phyloP scores from a whole-genome alignment of 2,797 vertebrate species.

The Lycodopsis pacificus region DNA sequence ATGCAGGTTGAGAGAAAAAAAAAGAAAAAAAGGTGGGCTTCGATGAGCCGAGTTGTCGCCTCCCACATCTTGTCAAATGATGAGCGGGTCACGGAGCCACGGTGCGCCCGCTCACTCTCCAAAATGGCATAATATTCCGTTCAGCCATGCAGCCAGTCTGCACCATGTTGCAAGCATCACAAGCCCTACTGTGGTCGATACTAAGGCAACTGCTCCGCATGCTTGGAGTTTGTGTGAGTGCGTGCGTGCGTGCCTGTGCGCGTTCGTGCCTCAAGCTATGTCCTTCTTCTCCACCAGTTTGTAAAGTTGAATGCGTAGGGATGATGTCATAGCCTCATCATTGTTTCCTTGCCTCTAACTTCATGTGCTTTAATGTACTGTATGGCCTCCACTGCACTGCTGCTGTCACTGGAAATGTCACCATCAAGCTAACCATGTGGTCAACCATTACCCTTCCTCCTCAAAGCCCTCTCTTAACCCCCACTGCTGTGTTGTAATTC shows the following conservation, averaged over 20 bases:
- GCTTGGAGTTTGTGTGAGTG: conserved; percentile 54
- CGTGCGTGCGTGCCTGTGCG: conserved; percentile 12
- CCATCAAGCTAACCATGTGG: conserved; percentile 66
- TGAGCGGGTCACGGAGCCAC: conserved; percentile 68
- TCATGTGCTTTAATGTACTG: conserved; percentile 51
- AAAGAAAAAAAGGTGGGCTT: conserved; percentile 3
- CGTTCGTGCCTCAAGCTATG: conserved; percentile 23
- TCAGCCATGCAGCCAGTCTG: conserved; percentile 70
- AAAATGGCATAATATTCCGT: conserved; percentile 69
- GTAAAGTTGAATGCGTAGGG: conserved; percentile 73
- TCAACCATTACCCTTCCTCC: conserved; percentile 46
- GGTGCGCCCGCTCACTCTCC: conserved; percentile 57
- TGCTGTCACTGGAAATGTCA: conserved; percentile 60
- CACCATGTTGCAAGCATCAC: conserved; percentile 71
- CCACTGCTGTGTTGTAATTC: conserved; percentile 48
- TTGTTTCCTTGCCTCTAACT: conserved; percentile 62
- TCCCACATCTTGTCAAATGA: conserved; percentile 62
- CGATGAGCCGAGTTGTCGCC: conserved; percentile 54
- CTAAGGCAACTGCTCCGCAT: conserved; percentile 52
- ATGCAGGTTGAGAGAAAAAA: conserved; percentile 67
- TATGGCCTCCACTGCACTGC: conserved; percentile 47
- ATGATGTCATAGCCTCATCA: conserved; percentile 73
- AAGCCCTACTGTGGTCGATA: conserved; percentile 51
- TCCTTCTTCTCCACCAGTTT: conserved; percentile 65
- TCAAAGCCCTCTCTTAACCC: not conserved